Conservation (phyloP, 2,797 vertebrate species). For the Argyrosomus regius region DNA sequence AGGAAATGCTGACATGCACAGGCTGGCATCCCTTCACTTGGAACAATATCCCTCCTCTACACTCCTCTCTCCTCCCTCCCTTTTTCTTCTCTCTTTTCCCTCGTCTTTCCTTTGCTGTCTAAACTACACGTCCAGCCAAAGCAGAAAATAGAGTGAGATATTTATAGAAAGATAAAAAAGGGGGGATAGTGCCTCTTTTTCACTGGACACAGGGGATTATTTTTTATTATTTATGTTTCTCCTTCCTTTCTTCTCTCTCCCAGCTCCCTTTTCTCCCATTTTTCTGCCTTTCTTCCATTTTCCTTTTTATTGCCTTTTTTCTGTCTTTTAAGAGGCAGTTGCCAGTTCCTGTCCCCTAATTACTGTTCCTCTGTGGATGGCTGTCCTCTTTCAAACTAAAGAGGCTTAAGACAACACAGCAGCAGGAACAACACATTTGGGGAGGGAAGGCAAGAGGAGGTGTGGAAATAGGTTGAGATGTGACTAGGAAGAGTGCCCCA, state of each 20-base stretch:
- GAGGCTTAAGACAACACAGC: constrained; percentile 42
- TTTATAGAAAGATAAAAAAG: constrained; percentile 65
- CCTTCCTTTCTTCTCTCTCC: constrained; percentile 23
- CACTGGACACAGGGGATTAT: constrained; percentile 49
- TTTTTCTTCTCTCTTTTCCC: constrained; percentile 23
- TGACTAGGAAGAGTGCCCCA: constrained; percentile 9
- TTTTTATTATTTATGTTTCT: constrained; percentile 56
- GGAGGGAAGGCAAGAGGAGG: background rate
- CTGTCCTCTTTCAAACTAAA: constrained; percentile 55
- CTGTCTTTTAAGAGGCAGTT: constrained; percentile 33
- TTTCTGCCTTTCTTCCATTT: constrained; percentile 19
- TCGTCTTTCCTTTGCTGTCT: constrained; percentile 47
- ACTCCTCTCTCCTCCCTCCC: constrained; percentile 7
- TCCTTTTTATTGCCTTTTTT: constrained; percentile 23
- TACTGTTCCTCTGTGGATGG: constrained; percentile 51
- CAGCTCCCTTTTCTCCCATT: constrained; percentile 10
- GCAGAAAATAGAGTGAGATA: constrained; percentile 56
- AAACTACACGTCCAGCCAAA: constrained; percentile 48
- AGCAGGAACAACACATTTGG: constrained; percentile 23
- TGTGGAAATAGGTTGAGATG: constrained; percentile 30
- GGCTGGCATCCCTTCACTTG: constrained; percentile 69
- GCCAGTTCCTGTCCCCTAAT: constrained; percentile 60
- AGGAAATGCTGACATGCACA: constrained; percentile 71
- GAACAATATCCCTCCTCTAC: constrained; percentile 55
- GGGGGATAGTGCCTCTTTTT: constrained; percentile 28